Conservation (phyloP, 2,113 vertebrate species). For the Lethenteron camtschaticum region DNA sequence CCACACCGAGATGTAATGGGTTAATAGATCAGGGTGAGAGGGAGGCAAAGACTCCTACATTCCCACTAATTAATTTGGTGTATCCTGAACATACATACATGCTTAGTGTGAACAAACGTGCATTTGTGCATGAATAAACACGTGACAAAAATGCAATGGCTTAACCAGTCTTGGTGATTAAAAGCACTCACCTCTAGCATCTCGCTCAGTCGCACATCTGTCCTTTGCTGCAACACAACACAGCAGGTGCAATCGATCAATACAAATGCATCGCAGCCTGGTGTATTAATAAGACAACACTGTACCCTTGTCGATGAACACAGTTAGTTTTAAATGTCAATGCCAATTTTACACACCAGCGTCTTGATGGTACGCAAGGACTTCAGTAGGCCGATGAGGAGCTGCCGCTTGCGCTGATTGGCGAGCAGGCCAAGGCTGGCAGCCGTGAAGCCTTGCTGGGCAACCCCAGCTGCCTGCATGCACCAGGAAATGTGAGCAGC, state of each 20-base stretch:
- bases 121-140: no score
- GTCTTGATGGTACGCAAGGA: conserved; percentile 97
- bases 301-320: neutral
- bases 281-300: neutral
- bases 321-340: neutral
- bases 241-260: conserved; percentile 1
- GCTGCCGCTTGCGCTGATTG: conserved; percentile 72
- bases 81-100: no score
- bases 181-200: conserved; percentile 58
- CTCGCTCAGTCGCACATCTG: conserved; percentile 84
- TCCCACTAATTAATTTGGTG: no score
- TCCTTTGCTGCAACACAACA: conserved; percentile 61
- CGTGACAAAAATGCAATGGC: no score
- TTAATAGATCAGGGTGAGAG: no score
- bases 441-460: conserved; percentile 87
- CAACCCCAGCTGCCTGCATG: conserved; percentile 46
- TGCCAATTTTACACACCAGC: conserved; percentile 29
- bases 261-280: neutral
- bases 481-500: conserved; percentile 11
- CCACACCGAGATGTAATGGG: no score
- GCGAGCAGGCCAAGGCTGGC: conserved; percentile 78
- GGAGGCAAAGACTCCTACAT: no score
- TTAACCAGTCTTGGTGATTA: no score
- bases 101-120: no score
- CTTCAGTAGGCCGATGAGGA: conserved; percentile 72